phyloP scores from a whole-genome alignment of 2,888 invertebrate species.

The Drosophila dives region DNA sequence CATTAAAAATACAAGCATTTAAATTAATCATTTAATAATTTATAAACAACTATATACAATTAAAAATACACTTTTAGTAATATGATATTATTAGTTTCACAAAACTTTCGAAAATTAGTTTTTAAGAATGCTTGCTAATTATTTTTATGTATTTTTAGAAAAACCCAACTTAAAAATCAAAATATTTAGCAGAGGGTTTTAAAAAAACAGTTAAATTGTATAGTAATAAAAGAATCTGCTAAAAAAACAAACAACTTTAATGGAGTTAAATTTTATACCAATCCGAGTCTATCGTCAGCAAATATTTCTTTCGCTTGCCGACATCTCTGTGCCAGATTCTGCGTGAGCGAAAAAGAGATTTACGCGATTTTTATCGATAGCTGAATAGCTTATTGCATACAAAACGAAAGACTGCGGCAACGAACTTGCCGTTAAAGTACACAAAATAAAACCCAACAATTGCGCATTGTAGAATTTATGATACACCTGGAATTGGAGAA shows the following conservation, averaged over 20 bases:
- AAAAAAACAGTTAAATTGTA: neutral
- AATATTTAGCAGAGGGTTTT: neutral
- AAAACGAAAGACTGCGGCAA: conserved; percentile 63
- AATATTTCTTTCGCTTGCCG: neutral
- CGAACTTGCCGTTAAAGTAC: conserved; percentile 55
- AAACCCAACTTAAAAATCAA: neutral
- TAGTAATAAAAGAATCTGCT: neutral
- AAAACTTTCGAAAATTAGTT: neutral
- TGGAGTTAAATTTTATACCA: neutral
- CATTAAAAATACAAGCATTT: neutral
- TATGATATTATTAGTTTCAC: neutral
- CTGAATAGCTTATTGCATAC: conserved; percentile 56
- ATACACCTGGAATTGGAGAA: conserved; percentile 41
- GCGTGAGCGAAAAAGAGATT: conserved; percentile 44
- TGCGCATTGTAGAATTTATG: conserved; percentile 58
- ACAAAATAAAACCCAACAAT: conserved; percentile 36
- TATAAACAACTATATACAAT: neutral
- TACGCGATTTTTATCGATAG: conserved; percentile 64
- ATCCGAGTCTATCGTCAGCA: neutral
- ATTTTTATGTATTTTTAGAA: neutral
- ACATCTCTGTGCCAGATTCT: conserved; percentile 10
- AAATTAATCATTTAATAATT: neutral
- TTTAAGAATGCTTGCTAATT: neutral
- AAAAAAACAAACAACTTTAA: neutral
- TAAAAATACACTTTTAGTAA: neutral